phyloP scores from a whole-genome alignment of 2,797 vertebrate genomes.

The Paramormyrops hopkinsi region DNA sequence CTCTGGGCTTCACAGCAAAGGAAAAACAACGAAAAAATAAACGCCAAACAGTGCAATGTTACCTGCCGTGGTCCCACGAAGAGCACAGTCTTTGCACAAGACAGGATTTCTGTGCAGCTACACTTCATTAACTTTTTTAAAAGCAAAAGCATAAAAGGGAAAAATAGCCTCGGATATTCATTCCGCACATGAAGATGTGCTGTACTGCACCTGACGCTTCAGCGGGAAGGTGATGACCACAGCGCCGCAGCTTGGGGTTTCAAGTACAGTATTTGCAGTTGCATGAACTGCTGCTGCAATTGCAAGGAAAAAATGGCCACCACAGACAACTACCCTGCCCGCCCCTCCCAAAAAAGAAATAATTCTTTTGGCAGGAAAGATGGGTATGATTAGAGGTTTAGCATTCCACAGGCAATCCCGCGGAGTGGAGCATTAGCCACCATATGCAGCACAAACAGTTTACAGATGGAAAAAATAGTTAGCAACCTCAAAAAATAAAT shows the following conservation, averaged over 20 bases:
- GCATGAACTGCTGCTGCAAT: background rate
- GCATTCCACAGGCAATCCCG: background rate
- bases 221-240: background rate
- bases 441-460: background rate
- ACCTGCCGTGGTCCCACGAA: conserved; percentile 38
- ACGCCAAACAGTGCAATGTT: conserved; percentile 26
- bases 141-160: conserved; percentile 33
- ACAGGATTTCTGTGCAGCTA: conserved; percentile 37
- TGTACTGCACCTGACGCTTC: background rate
- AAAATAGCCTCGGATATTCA: background rate
- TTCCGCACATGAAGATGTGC: background rate
- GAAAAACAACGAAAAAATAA: background rate
- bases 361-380: background rate
- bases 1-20: background rate
- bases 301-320: background rate
- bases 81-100: conserved; percentile 43
- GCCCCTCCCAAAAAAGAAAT: background rate
- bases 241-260: background rate
- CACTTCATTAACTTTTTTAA: conserved; percentile 47
- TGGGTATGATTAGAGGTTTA: background rate
- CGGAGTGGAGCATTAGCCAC: background rate
- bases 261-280: background rate
- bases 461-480: background rate
- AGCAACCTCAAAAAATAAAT: background rate
- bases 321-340: background rate